These are phyloP conservation scores for Chromis chromis DNA, from an alignment of 2,797 vertebrate genomes.

Conservation along the genomic window DNA sequence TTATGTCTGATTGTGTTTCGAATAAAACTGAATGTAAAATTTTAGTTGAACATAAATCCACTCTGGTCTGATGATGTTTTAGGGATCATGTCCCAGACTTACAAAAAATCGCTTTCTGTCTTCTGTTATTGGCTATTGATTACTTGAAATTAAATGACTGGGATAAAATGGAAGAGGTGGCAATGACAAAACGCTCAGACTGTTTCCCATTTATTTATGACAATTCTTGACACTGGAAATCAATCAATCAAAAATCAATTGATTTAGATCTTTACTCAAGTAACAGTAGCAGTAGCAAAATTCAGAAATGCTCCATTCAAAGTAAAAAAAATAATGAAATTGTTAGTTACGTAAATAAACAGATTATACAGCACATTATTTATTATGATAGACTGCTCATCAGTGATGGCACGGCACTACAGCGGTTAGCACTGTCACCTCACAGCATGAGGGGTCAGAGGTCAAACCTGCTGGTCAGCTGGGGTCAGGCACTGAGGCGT, in stretches of 20 bases:
- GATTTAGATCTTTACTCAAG: no score
- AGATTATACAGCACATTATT: no score
- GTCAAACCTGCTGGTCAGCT: no score
- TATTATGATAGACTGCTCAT: no score
- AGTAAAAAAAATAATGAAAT: not conserved
- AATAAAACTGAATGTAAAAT: not conserved
- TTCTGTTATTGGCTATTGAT: not conserved
- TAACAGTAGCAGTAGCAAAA: not conserved
- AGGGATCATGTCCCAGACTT: not conserved
- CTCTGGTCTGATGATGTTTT: not conserved
- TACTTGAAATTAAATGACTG: not conserved
- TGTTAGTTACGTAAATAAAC: not conserved
- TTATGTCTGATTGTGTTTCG: not conserved
- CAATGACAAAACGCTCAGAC: not conserved
- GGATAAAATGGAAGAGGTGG: not conserved
- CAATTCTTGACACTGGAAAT: not conserved
- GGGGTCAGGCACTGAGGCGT: no score
- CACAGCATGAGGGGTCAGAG: no score
- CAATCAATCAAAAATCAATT: no score
- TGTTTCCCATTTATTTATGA: not conserved
- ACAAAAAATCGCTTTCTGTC: not conserved
- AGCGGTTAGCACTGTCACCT: no score
- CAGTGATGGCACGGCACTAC: no score
- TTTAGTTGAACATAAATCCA: not conserved
- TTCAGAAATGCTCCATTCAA: not conserved